phyloP scores from a whole-genome alignment of 1,140 invertebrate species.

The Gerris buenoi region DNA sequence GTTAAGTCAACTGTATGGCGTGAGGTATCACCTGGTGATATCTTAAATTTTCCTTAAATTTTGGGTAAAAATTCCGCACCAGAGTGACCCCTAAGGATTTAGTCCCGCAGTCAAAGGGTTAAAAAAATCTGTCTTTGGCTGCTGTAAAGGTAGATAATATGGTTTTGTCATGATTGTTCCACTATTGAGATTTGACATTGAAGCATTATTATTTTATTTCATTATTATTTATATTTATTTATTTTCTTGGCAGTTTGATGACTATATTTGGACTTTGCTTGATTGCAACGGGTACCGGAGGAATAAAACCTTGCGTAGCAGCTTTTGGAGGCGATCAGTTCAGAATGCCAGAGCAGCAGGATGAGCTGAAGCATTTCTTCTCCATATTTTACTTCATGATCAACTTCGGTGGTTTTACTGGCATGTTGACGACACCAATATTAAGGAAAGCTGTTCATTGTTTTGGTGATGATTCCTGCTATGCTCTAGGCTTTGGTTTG shows the following conservation, averaged over 20 bases:
- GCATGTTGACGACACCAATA: slow-evolving; percentile 56
- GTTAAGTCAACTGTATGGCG: too few relatives aligned
- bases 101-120: too few relatives aligned
- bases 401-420: slow-evolving; percentile 58
- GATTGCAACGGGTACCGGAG: slow-evolving; percentile 54
- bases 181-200: too few relatives aligned
- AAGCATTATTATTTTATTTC: too few relatives aligned
- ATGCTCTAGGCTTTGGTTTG: slow-evolving; percentile 61
- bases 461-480: slow-evolving; percentile 56
- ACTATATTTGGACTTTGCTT: slow-evolving; percentile 36
- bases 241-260: background rate
- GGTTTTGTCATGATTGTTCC: too few relatives aligned
- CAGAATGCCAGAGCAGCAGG: slow-evolving; percentile 39
- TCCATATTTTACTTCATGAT: slow-evolving; percentile 68
- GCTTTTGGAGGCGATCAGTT: slow-evolving; percentile 69
- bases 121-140: too few relatives aligned
- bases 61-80: too few relatives aligned
- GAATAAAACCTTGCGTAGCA: slow-evolving; percentile 63
- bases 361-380: slow-evolving; percentile 49
- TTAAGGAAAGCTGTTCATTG: slow-evolving; percentile 51
- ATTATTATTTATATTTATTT: background rate
- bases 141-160: too few relatives aligned
- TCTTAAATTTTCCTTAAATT: too few relatives aligned
- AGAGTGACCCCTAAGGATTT: too few relatives aligned
- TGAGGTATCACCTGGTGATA: too few relatives aligned